phyloP scores from a whole-genome alignment of 2,113 vertebrate genomes.

The Vidua macroura region DNA sequence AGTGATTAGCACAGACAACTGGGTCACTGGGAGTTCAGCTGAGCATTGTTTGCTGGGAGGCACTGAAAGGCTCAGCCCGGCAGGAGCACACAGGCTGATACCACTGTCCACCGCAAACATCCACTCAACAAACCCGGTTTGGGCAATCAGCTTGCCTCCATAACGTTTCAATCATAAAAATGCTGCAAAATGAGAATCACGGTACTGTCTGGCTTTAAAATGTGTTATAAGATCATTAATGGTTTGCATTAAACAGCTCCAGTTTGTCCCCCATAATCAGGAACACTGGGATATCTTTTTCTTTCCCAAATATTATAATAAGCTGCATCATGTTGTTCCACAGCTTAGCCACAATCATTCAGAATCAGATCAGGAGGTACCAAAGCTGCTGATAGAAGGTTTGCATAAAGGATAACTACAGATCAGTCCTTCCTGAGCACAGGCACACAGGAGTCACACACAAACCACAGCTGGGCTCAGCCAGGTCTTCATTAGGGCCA shows the following conservation, averaged over 20 bases:
- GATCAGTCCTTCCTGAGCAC: background rate
- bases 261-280: background rate
- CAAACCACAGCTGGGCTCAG: background rate
- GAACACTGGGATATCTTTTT: background rate
- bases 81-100: background rate
- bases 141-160: background rate
- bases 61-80: constrained; percentile 17
- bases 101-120: background rate
- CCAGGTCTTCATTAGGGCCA: background rate
- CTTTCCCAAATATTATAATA: background rate
- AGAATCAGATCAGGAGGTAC: background rate
- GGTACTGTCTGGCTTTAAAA: background rate
- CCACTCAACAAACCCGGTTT: background rate
- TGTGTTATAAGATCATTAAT: background rate
- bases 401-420: background rate
- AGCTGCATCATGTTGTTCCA: background rate
- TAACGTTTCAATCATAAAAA: background rate
- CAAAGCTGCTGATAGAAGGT: background rate
- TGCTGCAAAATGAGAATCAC: background rate
- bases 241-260: background rate
- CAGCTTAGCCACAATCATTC: background rate
- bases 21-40: constrained; percentile 74
- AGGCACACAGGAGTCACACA: background rate
- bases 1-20: constrained; percentile 72
- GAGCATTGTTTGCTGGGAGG: constrained; percentile 55